Percentiles rank a stretch among this genome's conserved stretches.
Conservation (phyloP, 2,113 vertebrate species). For the Lathamus discolor region DNA sequence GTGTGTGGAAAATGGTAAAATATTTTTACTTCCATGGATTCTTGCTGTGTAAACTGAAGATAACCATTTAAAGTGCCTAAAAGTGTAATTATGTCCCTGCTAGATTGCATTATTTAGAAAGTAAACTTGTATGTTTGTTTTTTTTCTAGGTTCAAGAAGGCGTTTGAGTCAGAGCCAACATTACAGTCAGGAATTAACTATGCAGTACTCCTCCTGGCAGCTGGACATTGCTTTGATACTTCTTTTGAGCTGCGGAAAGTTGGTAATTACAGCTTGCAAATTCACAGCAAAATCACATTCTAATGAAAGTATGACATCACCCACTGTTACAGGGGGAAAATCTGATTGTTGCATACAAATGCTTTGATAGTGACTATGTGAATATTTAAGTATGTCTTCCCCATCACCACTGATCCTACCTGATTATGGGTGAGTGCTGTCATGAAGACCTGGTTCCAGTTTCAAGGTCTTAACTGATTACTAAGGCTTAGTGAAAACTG, state of each 20-base stretch:
- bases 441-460: neutral
- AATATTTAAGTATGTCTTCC: neutral
- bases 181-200: constrained; percentile 98
- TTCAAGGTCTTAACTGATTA: neutral
- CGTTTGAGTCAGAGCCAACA: constrained; percentile 97
- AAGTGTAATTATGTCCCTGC: neutral
- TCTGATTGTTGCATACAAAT: neutral
- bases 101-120: constrained; percentile 58
- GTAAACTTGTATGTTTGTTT: constrained; percentile 64
- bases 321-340: neutral
- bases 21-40: constrained; percentile 60
- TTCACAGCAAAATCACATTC: constrained; percentile 37
- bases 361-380: neutral
- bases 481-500: neutral
- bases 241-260: constrained; percentile 99
- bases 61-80: constrained; percentile 47
- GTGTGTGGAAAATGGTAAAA: constrained; percentile 50
- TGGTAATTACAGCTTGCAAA: constrained; percentile 82
- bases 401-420: neutral
- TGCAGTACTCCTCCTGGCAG: constrained; percentile 92
- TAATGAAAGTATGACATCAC: neutral
- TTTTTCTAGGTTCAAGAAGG: constrained; percentile 90
- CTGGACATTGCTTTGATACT: constrained; percentile 95
- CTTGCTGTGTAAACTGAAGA: constrained; percentile 66
- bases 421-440: neutral